Percentiles rank a stretch among this genome's conserved stretches.
phyloP scores from a whole-genome alignment of 2,888 invertebrate genomes.

The Cephus rjabovi region DNA sequence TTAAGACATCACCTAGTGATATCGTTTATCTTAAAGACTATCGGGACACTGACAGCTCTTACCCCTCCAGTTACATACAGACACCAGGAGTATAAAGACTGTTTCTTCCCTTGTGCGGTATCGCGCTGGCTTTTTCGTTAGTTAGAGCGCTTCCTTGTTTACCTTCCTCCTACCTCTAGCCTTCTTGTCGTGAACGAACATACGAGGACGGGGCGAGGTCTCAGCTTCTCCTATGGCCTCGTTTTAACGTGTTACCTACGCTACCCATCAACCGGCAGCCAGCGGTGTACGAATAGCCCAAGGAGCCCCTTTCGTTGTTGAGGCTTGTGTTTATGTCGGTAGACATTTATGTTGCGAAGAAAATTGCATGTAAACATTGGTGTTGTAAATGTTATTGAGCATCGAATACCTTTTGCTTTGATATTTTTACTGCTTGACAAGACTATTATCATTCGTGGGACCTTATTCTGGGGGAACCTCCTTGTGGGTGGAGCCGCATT shows the following conservation, averaged over 20 bases:
- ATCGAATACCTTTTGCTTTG: neutral
- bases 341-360: conserved; percentile 14
- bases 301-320: neutral
- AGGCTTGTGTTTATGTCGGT: neutral
- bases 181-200: neutral
- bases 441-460: neutral
- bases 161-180: neutral
- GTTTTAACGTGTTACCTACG: neutral
- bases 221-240: neutral
- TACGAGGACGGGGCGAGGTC: neutral
- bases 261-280: neutral
- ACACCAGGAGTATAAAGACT: neutral
- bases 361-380: conserved; percentile 15
- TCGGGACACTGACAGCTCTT: neutral
- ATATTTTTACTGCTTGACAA: neutral
- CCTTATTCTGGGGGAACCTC: neutral
- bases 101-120: neutral
- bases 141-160: neutral
- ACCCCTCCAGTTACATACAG: neutral
- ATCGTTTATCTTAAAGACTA: neutral
- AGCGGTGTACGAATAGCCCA: neutral
- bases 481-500: neutral
- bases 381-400: neutral
- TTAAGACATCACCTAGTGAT: neutral
- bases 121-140: neutral